Evolutionary conservation across 2,113 vertebrate species (phyloP).

Genomic region (Neopipo cinnamomea): DNA sequence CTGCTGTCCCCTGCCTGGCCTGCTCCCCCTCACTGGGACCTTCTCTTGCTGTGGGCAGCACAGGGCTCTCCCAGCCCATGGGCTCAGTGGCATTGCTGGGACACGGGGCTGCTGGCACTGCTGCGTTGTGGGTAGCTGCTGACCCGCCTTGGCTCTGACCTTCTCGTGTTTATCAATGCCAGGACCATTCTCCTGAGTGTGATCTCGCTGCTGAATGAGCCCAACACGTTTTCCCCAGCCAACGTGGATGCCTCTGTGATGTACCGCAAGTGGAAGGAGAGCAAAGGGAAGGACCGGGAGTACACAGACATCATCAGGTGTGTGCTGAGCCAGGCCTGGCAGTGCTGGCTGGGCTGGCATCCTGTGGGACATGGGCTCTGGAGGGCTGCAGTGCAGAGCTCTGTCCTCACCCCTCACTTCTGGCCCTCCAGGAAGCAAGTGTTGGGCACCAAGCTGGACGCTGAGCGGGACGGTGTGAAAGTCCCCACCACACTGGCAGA

Average conservation of each 20-base stretch:
- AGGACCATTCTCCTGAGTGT: conserved; percentile 97
- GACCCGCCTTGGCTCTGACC: neutral
- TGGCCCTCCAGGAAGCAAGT: conserved; percentile 85
- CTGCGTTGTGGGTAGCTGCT: neutral
- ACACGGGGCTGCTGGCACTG: neutral
- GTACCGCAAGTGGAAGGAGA: conserved; percentile 97
- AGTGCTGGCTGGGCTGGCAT: neutral
- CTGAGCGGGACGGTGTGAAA: conserved; percentile 90
- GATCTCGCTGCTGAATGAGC: conserved; percentile 94
- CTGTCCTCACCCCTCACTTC: neutral
- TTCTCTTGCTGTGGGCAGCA: neutral
- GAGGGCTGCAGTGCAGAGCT: neutral
- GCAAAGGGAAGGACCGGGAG: conserved; percentile 91
- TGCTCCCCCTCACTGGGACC: neutral
- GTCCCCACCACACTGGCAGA: conserved; percentile 93
- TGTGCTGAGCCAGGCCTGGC: neutral
- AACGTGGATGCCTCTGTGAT: conserved; percentile 96
- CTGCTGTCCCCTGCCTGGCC: neutral
- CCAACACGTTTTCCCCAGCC: conserved; percentile 94
- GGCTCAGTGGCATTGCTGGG: neutral
- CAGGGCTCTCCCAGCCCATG: neutral
- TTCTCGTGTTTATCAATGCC: rapidly evolving
- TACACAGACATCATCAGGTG: conserved; percentile 96
- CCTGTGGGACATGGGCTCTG: neutral
- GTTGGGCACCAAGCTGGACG: conserved; percentile 88